Base-by-base conservation (phyloP, 2,888 invertebrate species). In the Lochmaea crataegi region DNA sequence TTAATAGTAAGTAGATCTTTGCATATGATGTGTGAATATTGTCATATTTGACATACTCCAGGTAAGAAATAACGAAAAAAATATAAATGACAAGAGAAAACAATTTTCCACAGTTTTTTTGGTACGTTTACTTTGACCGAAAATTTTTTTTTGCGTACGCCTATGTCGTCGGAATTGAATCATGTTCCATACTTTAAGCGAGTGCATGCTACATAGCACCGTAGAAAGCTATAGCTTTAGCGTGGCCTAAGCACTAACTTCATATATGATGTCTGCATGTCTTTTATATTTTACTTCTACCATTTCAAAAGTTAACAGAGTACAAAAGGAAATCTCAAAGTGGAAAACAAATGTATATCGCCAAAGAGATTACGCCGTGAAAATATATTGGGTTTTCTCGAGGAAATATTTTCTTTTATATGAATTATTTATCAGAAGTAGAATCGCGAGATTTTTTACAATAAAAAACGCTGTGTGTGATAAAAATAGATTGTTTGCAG, bases 161-260 rank as follows among this genome's bases (percentile, higher is more conserved):
- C 18, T 16, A 16, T 63, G 61, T 42, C 16, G 63, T 68, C 72
- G 68, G 76, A 70, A 76, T 77, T 75, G 76, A 70, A 70, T 64
- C 64, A 69, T 69, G 56, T 58, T 32, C 16, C n/a, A 53, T 53
- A 57, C 57, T 60, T 58, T 68, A 6, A 16, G 69, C 11, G 18
- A 65, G 26, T 57, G n/a, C n/a, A n/a, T n/a, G 64, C 45, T 26
- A 38, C 48, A 64, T 53, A 45, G 70, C 51, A 42, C 64, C 56
- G 18, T n/a, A 38, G 38, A 42, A 53, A 16, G 22, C 53, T 58
- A 45, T 48, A 60, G 48, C 60, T 68, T 16, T 61, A 68, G 60
- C 45, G 14, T 18, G 26, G 22, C 53, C 18, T n/a, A 56, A 42
- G 41, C 64, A 14, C 51, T 65, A 63, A 63, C 38, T 69, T 63